These are phyloP conservation scores for Coenonympha glycerion DNA, from an alignment of 2,888 invertebrate species.

Conservation along the genomic window DNA sequence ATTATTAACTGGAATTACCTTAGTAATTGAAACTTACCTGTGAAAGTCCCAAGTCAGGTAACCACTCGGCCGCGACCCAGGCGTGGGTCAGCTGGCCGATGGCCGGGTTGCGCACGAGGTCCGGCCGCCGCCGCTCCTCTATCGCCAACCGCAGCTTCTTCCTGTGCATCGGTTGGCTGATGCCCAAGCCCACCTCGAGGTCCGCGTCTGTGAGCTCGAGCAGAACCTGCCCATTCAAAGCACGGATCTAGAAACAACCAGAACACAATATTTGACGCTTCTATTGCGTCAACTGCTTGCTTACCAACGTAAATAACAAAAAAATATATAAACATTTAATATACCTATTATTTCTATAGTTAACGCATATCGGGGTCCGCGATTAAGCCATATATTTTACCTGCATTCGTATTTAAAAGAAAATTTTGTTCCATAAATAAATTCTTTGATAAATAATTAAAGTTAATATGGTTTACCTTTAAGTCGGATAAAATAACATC, in stretches of 20 bases:
- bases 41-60: conserved; percentile 92
- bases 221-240: conserved; percentile 86
- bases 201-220: conserved; percentile 94
- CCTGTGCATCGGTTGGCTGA: conserved; percentile 93
- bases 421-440: no score
- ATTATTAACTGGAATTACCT: neutral
- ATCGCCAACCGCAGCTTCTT: conserved; percentile 95
- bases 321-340: no score
- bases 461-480: no score
- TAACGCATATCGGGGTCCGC: no score
- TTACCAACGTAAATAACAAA: conserved; percentile 21
- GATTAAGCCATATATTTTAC: no score
- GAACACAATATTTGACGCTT: conserved; percentile 76
- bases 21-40: conserved; percentile 64
- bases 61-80: conserved; percentile 95
- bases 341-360: neutral
- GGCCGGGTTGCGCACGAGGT: conserved; percentile 89
- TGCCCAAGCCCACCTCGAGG: conserved; percentile 92
- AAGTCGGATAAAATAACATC: no score
- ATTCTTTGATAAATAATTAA: no score
- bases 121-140: conserved; percentile 92
- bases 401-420: no score
- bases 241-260: conserved; percentile 80
- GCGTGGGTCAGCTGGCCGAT: conserved; percentile 92
- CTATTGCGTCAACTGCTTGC: conserved; percentile 57